Conservation (phyloP, 2,797 vertebrate genomes). For the Anguilla marmorata region DNA sequence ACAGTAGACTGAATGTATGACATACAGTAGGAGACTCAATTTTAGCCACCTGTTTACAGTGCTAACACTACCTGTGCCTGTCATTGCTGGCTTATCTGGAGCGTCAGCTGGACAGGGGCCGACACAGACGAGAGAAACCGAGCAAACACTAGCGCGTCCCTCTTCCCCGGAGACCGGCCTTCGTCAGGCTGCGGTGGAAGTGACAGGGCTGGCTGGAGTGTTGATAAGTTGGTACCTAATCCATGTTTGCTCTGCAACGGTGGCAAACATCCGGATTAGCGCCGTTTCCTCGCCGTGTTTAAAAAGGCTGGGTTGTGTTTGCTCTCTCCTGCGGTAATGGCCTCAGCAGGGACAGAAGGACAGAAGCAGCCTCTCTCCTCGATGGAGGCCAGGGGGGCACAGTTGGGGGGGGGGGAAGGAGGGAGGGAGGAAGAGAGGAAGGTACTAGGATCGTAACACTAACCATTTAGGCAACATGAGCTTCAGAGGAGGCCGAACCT, state of each 20-base stretch:
- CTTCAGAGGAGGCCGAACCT: neutral
- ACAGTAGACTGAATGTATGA: neutral
- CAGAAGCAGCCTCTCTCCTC: neutral
- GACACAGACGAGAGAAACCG: neutral
- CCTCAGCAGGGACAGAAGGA: neutral
- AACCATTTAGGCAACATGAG: neutral
- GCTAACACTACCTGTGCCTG: neutral
- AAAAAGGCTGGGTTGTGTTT: slow-evolving; percentile 68
- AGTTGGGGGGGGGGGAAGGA: neutral
- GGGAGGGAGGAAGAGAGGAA: neutral
- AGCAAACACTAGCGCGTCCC: neutral
- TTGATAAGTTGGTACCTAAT: slow-evolving; percentile 21
- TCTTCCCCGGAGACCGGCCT: neutral
- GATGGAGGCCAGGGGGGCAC: neutral
- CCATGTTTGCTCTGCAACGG: slow-evolving; percentile 54
- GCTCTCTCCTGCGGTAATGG: slow-evolving; percentile 58
- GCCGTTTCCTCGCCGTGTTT: slow-evolving; percentile 75
- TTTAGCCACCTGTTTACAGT: neutral
- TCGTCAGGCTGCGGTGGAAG: neutral
- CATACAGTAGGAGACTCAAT: neutral
- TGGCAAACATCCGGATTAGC: slow-evolving; percentile 73
- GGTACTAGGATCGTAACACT: neutral
- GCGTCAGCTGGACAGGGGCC: neutral
- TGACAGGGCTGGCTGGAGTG: slow-evolving; percentile 10
- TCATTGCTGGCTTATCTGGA: neutral